phyloP scores from a whole-genome alignment of 2,113 vertebrate species.

The Xenus cinereus region DNA sequence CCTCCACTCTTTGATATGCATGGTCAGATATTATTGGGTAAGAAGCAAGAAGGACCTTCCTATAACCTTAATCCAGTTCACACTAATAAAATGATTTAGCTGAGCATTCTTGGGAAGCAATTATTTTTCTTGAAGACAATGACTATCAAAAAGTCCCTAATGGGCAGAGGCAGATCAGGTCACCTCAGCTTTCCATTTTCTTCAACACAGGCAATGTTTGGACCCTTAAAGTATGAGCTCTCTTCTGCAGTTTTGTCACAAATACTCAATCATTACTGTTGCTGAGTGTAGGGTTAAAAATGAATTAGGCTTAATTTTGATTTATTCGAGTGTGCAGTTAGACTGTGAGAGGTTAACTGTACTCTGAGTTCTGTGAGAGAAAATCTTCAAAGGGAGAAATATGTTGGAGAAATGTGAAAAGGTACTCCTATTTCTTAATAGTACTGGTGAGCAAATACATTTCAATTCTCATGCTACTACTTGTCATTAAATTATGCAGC shows the following conservation, averaged over 20 bases:
- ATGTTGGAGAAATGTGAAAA: background rate
- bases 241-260: conserved; percentile 46
- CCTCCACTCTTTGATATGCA: conserved; percentile 77
- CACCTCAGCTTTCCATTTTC: conserved; percentile 67
- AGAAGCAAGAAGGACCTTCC: conserved; percentile 70
- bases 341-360: conserved; percentile 16
- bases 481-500: background rate
- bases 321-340: background rate
- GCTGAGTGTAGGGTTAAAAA: conserved; percentile 46
- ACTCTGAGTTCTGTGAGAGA: background rate
- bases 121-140: conserved; percentile 75
- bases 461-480: background rate
- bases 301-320: conserved; percentile 47
- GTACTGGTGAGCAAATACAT: background rate
- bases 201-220: conserved; percentile 33
- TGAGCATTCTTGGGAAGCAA: conserved; percentile 76
- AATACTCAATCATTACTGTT: conserved; percentile 43
- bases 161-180: conserved; percentile 70
- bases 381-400: background rate
- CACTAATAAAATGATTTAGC: conserved; percentile 76
- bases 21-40: conserved; percentile 76
- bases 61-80: conserved; percentile 72
- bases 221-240: conserved; percentile 12
- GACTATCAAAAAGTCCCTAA: conserved; percentile 70
- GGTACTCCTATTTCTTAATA: background rate